Base-by-base conservation (phyloP, 2,113 vertebrate genomes). In the Albula glossodonta region DNA sequence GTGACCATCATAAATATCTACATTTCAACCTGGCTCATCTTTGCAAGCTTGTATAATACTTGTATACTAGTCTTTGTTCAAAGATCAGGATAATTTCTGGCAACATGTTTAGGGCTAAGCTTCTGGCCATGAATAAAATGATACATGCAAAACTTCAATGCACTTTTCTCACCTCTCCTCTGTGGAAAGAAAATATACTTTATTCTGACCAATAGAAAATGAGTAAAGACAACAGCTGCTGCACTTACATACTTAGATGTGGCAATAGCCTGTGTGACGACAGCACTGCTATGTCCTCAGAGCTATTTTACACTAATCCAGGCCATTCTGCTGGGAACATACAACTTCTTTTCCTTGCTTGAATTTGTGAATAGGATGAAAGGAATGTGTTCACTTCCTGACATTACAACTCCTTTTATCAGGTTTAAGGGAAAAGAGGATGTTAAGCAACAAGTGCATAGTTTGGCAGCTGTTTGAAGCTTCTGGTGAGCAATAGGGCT, bases 341-440 rank as follows among this genome's bases (percentile, higher is more conserved):
- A 41, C 48, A 41, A 48, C 87, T 77, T 85, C 56, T 87, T 82
- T 63, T 49, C 87, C 89, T 91, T 88, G 93, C 87, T 52, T 90
- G 93, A 90, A 94, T 93, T 91, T 91, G 89, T 93, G 92, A 94
- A 91, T 91, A 90, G 89, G 89, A 88, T 50, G 87, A 81, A 77
- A 92, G 92, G 94, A 95, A 95, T 95, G 92, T 90, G 88, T 88
- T 92, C 90, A 92, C 93, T 95, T 96, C 95, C 94, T 95, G 95
- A 93, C 93, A 94, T 94, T 94, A 95, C 92, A 91, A 90, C 86
- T 52, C 87, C 91, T 91, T 93, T 95, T 94, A 94, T 95, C 94
- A 90, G 90, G 91, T 84, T 91, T 85, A 91, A 90, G 91, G 90
- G 86, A 91, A 86, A 90, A 90, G 90, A 90, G 93, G 93, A 91